Percentiles rank a stretch among this genome's conserved stretches.
These are phyloP conservation scores for Selene dorsalis DNA, from an alignment of 2,797 vertebrate species.

Conservation along the genomic window DNA sequence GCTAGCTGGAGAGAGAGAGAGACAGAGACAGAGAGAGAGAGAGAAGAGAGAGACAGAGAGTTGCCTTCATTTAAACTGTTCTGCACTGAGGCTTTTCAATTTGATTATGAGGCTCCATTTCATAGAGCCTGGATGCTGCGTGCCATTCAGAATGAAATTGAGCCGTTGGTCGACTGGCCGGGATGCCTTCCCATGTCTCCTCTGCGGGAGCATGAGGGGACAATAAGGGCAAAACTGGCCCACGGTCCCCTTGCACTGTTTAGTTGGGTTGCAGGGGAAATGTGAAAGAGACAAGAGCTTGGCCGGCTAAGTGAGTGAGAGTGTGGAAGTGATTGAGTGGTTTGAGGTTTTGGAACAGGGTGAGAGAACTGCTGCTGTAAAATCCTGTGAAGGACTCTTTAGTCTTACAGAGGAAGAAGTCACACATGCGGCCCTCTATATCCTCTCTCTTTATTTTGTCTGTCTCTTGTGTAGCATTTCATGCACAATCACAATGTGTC, in stretches of 20 bases:
- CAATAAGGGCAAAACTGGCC: conserved; percentile 41
- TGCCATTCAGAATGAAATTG: conserved; percentile 74
- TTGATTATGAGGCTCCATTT: conserved; percentile 81
- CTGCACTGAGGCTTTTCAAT: conserved; percentile 83
- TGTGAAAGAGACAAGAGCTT: conserved; percentile 11
- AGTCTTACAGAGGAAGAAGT: conserved; percentile 23
- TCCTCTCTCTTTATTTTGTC: not conserved
- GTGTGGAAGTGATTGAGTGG: conserved; percentile 40
- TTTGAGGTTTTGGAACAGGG: conserved; percentile 55
- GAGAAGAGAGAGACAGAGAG: conserved; percentile 53
- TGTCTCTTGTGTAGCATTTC: not conserved
- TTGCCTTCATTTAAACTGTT: conserved; percentile 81
- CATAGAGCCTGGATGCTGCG: conserved; percentile 70
- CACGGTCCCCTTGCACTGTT: conserved; percentile 41
- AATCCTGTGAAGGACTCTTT: conserved; percentile 37
- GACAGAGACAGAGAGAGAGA: conserved; percentile 25
- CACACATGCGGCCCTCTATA: not conserved
- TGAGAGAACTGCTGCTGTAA: conserved; percentile 37
- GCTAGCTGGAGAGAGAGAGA: conserved; percentile 46
- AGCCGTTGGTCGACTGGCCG: conserved; percentile 62
- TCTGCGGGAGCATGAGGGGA: conserved; percentile 47
- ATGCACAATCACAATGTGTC: not conserved
- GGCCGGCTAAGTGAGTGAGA: conserved; percentile 47
- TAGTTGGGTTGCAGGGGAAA: conserved; percentile 46
- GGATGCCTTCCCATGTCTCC: conserved; percentile 50